Conservation (phyloP, 2,797 vertebrate species). For the Rhinichthys osculus region DNA sequence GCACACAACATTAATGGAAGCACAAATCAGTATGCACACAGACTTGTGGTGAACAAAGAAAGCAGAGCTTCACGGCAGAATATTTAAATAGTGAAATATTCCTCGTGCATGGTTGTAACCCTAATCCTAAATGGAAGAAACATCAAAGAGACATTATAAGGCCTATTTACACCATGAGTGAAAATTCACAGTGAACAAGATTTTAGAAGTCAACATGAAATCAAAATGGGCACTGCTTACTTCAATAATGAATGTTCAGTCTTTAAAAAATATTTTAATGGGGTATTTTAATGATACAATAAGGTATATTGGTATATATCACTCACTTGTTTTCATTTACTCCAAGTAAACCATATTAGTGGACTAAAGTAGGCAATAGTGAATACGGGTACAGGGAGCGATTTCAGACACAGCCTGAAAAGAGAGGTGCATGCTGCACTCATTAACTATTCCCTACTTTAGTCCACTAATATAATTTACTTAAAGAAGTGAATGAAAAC, state of each 20-base stretch:
- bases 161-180: background rate
- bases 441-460: too few relatives aligned
- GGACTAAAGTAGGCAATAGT: too few relatives aligned
- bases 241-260: background rate
- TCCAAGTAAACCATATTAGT: too few relatives aligned
- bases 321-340: too few relatives aligned
- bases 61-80: constrained; percentile 6
- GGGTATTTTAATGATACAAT: too few relatives aligned
- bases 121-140: constrained; percentile 13
- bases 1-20: constrained; percentile 1
- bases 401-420: too few relatives aligned
- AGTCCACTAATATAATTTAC: too few relatives aligned
- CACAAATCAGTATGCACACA: constrained; percentile 29
- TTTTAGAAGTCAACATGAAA: background rate
- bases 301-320: too few relatives aligned
- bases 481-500: too few relatives aligned
- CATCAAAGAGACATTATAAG: constrained; percentile 22
- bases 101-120: constrained; percentile 5
- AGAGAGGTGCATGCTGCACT: too few relatives aligned
- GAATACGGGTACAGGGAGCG: too few relatives aligned
- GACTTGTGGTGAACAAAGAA: constrained; percentile 29
- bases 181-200: background rate
- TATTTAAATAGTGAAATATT: constrained; percentile 25
- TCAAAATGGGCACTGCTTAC: background rate
- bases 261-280: background rate